Evolutionary conservation across 2,888 invertebrate genomes (phyloP), one percentile per base, ranked within the genome.

Genomic region (Phlogophora meticulosa): DNA sequence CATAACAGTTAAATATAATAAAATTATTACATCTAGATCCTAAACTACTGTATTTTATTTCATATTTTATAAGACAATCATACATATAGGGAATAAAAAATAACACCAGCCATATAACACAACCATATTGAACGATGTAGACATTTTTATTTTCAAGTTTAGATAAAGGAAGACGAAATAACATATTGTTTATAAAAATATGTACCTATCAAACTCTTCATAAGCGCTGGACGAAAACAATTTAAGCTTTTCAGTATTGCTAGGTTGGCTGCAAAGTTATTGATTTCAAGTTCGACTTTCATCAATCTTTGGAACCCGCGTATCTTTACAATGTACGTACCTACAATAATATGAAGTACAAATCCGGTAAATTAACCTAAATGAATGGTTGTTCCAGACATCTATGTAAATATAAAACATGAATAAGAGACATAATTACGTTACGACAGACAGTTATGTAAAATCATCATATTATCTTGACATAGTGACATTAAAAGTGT

Each of bases 21-120:
- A 59, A 66, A 64, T 59, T 52, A 51, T 70, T 62, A 70, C 51
- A 77, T 56, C 58, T 77, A 76, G n/a, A 48, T 32, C 58, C 59
- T 80, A 69, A 64, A 58, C 48, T 66, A 78, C 61, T 71, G 58
- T 38, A 75, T 49, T 64, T 48, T 48, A 24, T 52, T 69, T 43
- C 34, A 60, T 64, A 61, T 49, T 42, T 20, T 42, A 20, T 28
- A 38, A 38, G 20, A 40, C 38, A 68, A 17, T 40, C 34, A 67
- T 52, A 28, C 22, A 38, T 20, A 9, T 9, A 36, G 17, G 48
- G 11, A 32, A 46, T 42, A 40, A 20, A 22, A 28, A 1, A 20
- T 7, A 38, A 65, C 46, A 38, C 28, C 11, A 11, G 11, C 22
- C 28, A 36, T 42, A 13, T 43, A 53, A 59, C 42, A 43, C 15